Base-by-base conservation (phyloP, 2,797 vertebrate species). In the Parotocinclus haroldoi region DNA sequence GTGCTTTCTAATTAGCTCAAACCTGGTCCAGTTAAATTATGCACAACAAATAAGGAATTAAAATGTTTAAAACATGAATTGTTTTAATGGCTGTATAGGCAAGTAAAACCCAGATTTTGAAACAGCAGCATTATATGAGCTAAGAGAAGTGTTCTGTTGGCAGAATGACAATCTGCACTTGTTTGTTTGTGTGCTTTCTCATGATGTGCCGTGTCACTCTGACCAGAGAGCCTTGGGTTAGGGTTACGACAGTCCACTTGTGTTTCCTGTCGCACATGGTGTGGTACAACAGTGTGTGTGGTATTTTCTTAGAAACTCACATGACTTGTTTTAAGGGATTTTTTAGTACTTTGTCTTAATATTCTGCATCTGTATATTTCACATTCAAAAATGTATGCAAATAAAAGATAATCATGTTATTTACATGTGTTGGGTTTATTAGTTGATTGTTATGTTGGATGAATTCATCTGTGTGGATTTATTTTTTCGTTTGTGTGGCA, bases 231-330 rank as follows among this genome's bases (percentile, higher is more conserved):
- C 37, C 14, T 58, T 50, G 27, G 61, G 36, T 58, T 27, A 27
- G 27, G 27, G 50, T 63, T 68, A 46, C 74, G 58, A 69, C 40
- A 66, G 16, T 58, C 51, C 50, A 40, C 69, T 65, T 14, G 40
- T 71, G 64, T 53, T 63, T 63, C 56, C 69, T 74, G 56, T 72
- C 58, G 61, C 70, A 64, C 49, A 58, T 27, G 68, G 65, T n/a
- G n/a, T n/a, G n/a, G n/a, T n/a, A 60, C 69, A 69, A 46, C 42
- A 45, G 58, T 53, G 45, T 48, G 45, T 58, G 19, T 64, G 38
- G 12, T 13, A 42, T 63, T 52, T 62, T 3, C 48, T 52, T 19
- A n/a, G 60, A 51, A 63, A 58, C 58, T 68, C 48, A 73, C 9
- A 27, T 37, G 51, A 8, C 38, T 36, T 38, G 50, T 16, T 5